A percentile compares a stretch with the other conserved stretches of the same genome.
These are phyloP conservation scores for Atta texana DNA, from an alignment of 1,140 invertebrate species.

Conservation along the genomic window DNA sequence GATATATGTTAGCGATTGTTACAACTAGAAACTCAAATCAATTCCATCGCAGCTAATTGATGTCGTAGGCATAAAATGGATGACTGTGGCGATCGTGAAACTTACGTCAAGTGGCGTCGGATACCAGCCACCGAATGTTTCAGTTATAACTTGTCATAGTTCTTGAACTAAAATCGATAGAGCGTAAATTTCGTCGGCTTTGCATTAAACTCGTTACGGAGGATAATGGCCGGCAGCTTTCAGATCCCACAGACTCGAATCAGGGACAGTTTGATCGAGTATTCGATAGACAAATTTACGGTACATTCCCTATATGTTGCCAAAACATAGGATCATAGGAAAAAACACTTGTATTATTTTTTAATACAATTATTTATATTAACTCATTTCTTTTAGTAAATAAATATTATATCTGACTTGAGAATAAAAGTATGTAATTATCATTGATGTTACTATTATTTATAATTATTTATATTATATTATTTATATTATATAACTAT, in stretches of 20 bases:
- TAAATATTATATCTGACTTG: neutral
- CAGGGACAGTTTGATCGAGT: slow-evolving; percentile 60
- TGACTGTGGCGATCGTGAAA: slow-evolving; percentile 51
- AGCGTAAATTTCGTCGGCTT: slow-evolving; percentile 64
- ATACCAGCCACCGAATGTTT: slow-evolving; percentile 62
- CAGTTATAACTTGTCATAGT: slow-evolving; percentile 65
- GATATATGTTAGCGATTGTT: slow-evolving; percentile 23
- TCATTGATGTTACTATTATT: neutral
- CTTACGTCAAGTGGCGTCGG: slow-evolving; percentile 60
- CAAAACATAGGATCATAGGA: neutral
- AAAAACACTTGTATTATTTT: neutral
- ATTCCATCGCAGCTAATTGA: slow-evolving; percentile 51
- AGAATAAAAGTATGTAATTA: neutral
- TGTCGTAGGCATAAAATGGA: slow-evolving; percentile 64
- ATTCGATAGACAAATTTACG: slow-evolving; percentile 48
- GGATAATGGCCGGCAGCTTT: slow-evolving; percentile 64
- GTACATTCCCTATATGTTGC: slow-evolving; percentile 8
- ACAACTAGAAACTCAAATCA: slow-evolving; percentile 49
- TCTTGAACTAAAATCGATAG: slow-evolving; percentile 65
- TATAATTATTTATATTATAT: too few species aligned
- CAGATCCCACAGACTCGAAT: slow-evolving; percentile 58
- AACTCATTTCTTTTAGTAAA: neutral
- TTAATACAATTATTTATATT: neutral
- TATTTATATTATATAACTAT: too few species aligned
- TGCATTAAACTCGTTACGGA: slow-evolving; percentile 62